These are phyloP conservation scores for Pyralis farinalis DNA, from an alignment of 2,888 invertebrate species.

Conservation along the genomic window DNA sequence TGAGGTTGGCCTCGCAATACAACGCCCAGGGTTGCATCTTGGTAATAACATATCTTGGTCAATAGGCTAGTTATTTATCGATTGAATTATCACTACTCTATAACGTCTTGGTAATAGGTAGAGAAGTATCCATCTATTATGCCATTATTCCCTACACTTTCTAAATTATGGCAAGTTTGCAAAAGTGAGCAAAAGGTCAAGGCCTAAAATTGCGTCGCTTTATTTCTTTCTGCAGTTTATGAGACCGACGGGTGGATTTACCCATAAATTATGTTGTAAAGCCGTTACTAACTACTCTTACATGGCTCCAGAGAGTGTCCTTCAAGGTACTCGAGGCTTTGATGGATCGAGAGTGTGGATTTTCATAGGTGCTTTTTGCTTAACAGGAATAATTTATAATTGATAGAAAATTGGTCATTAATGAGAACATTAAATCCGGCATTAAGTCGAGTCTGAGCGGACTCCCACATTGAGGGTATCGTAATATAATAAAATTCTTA, in stretches of 20 bases:
- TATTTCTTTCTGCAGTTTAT: constrained; percentile 5
- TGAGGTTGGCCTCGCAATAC: too few relatives aligned
- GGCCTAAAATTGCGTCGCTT: neutral
- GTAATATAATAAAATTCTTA: too few relatives aligned
- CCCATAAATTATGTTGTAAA: neutral
- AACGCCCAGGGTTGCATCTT: too few relatives aligned
- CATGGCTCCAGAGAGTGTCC: neutral
- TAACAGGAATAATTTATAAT: neutral
- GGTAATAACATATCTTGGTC: too few relatives aligned
- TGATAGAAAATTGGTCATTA: neutral
- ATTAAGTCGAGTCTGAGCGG: too few relatives aligned
- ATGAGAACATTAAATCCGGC: too few relatives aligned
- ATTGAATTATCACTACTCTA: too few relatives aligned
- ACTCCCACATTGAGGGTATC: too few relatives aligned
- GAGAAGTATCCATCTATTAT: too few relatives aligned
- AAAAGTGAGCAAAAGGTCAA: neutral
- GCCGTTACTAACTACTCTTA: neutral
- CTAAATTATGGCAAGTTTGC: neutral
- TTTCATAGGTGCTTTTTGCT: neutral
- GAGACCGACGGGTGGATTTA: neutral
- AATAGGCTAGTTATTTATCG: too few relatives aligned
- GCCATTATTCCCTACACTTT: neutral
- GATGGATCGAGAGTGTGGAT: neutral
- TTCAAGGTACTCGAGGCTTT: neutral
- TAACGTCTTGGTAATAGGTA: too few relatives aligned